A percentile compares a stretch with the other conserved stretches of the same genome.
Conservation (phyloP, 2,888 invertebrate genomes). For the Tridacna crocea region DNA sequence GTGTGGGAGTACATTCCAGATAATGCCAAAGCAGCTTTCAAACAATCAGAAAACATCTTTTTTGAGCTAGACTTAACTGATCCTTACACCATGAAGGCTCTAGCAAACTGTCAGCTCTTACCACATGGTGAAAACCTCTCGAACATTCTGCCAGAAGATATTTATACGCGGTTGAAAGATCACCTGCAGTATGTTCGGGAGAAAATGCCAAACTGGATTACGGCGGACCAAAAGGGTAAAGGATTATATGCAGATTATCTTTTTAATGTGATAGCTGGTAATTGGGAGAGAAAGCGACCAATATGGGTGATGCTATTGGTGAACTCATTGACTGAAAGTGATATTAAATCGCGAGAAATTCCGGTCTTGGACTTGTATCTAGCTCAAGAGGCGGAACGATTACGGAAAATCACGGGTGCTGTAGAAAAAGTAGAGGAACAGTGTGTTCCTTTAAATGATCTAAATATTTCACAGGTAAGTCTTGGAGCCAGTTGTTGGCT, state of each 20-base stretch:
- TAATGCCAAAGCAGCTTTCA: conserved; percentile 86
- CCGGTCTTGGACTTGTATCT: conserved; percentile 86
- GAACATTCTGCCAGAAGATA: conserved; percentile 84
- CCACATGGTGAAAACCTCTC: conserved; percentile 83
- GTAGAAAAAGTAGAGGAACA: conserved; percentile 86
- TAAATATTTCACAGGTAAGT: conserved; percentile 85
- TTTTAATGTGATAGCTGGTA: conserved; percentile 85
- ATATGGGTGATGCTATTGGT: conserved; percentile 87
- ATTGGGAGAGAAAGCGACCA: conserved; percentile 86
- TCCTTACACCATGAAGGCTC: conserved; percentile 84
- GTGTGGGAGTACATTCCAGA: conserved; percentile 86
- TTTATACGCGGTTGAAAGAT: conserved; percentile 84
- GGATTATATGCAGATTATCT: conserved; percentile 85
- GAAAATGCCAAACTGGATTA: conserved; percentile 85
- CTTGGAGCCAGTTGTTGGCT: neutral
- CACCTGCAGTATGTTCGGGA: conserved; percentile 85
- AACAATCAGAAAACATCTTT: conserved; percentile 85
- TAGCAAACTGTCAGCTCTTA: conserved; percentile 85
- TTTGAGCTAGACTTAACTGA: conserved; percentile 87
- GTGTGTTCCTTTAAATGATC: conserved; percentile 86
- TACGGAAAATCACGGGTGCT: conserved; percentile 85
- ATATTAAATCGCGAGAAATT: conserved; percentile 84
- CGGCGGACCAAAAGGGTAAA: conserved; percentile 81
- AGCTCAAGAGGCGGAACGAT: conserved; percentile 85
- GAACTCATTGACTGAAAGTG: conserved; percentile 85